Evolutionary conservation across 1,140 invertebrate genomes (phyloP), one percentile per base, ranked within the genome.

Genomic region (Drosophila mauritiana): DNA sequence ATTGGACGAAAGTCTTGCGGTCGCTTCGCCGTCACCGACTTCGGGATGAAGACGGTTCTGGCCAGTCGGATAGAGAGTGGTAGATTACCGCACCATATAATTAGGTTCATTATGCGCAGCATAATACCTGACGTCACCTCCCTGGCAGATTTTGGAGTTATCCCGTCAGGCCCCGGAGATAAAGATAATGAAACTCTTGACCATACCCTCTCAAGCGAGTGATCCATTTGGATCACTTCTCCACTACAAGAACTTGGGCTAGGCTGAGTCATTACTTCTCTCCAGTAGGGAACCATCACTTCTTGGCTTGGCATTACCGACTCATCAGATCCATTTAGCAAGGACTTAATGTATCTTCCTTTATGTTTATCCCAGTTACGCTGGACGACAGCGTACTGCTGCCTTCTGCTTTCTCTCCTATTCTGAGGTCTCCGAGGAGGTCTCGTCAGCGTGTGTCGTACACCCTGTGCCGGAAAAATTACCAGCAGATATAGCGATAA

Each of bases 11-110:
- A 63, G 65, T 69, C 62, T 56, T 58, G 46, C 25, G 36, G 64
- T 37, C 20, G 55, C 12, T 13, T 49, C 43, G 51, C 56, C 31
- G 15, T 54, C 6, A 2, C 55, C 61, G n/a, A 39, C 15, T 55
- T 73, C 70, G 61, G 69, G 0, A 76, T 73, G 49, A 65, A 59
- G 7, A 67, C 34, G 37, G 73, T 59, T 73, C 59, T 39, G 27
- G 27, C 27, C 27, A 27, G 27, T 53, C 58, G 37, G 53, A 72
- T 72, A 37, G 12, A 46, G 40, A 12, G 8, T 3, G 53, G 53
- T 42, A 73, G 12, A 5, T 59, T 46, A 3, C 57, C 69, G 37
- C 61, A 67, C 61, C 54, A 76, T 10, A 65, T 31, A 22, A 65
- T 65, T 13, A 75, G 39, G 53, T 65, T 75, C 68, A 75, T 65